Evolutionary conservation across 2,113 vertebrate species (phyloP).

Genomic region (Origma solitaria): DNA sequence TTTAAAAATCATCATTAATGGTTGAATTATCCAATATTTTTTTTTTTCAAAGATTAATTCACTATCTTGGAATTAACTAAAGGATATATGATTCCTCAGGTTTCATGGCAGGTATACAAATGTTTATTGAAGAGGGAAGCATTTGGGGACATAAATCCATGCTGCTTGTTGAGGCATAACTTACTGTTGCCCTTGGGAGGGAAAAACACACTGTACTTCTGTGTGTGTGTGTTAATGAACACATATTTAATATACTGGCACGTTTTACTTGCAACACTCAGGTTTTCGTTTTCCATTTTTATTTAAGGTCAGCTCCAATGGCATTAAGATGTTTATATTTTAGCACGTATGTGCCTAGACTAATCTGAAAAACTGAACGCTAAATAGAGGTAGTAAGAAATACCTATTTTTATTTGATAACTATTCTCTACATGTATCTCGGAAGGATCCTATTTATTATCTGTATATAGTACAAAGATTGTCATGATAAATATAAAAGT

Average conservation of each 20-base stretch:
- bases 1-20: background rate
- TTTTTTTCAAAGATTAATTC: background rate
- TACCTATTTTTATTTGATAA: background rate
- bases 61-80: background rate
- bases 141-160: conserved; percentile 31
- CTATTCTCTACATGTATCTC: background rate
- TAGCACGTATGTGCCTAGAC: background rate
- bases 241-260: conserved; percentile 13
- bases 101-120: background rate
- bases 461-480: background rate
- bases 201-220: background rate
- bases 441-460: background rate
- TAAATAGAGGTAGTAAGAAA: background rate
- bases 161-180: conserved; percentile 37
- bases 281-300: background rate
- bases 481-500: background rate
- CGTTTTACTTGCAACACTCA: background rate
- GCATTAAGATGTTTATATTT: background rate
- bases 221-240: background rate
- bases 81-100: background rate
- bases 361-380: background rate
- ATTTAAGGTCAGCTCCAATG: background rate
- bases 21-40: background rate
- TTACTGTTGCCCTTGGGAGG: conserved; percentile 15
- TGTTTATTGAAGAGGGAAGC: background rate